Percentiles rank a stretch among this genome's conserved stretches.
Conservation (phyloP, 2,797 vertebrate species). For the Numenius phaeopus region DNA sequence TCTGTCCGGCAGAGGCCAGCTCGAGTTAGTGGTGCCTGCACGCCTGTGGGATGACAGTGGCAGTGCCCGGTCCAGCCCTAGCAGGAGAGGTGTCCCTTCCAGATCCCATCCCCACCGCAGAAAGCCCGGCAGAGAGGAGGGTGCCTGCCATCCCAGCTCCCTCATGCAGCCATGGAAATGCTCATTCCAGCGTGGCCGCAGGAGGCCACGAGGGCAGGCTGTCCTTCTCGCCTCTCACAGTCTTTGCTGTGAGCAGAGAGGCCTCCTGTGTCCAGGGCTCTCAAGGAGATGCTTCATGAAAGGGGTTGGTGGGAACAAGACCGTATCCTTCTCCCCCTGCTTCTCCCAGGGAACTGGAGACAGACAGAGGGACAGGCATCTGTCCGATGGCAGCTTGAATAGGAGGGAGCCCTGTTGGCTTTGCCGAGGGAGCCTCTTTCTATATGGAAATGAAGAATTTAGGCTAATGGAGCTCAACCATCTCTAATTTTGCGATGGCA, state of each 20-base stretch:
- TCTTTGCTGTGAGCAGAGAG: neutral
- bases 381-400: conserved; percentile 58
- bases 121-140: neutral
- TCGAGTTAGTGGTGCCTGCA: neutral
- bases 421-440: conserved; percentile 88
- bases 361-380: conserved; percentile 58
- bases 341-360: neutral
- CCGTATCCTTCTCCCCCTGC: neutral
- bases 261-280: neutral
- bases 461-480: conserved; percentile 99
- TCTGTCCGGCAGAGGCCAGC: neutral
- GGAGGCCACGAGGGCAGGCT: neutral
- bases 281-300: neutral
- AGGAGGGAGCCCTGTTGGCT: conserved; percentile 67
- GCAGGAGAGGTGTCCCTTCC: neutral
- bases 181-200: fast-evolving
- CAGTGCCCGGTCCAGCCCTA: neutral
- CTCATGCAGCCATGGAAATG: fast-evolving
- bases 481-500: conserved; percentile 99
- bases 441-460: conserved; percentile 99
- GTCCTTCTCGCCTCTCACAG: neutral
- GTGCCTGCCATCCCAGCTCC: neutral
- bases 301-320: neutral
- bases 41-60: neutral
- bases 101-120: neutral